A percentile compares a stretch with the other conserved stretches of the same genome.
Evolutionary conservation across 2,888 invertebrate genomes (phyloP).

Genomic region (Macrophya annulata): DNA sequence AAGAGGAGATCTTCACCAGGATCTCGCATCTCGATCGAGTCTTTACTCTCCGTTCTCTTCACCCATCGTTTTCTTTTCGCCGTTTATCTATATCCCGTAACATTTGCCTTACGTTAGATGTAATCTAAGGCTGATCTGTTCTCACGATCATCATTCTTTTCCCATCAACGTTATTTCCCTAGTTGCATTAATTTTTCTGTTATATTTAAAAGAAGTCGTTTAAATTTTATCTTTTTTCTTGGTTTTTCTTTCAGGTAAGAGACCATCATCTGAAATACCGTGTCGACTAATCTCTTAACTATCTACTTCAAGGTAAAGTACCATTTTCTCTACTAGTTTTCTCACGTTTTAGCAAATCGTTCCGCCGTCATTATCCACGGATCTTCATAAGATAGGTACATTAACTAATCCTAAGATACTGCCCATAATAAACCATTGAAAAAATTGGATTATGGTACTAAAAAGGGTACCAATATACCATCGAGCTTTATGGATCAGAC

Average conservation of each 20-base stretch:
- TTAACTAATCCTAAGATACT: no score
- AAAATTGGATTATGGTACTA: not conserved
- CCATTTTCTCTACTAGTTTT: not conserved
- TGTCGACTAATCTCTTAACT: not conserved
- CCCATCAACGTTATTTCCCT: not conserved
- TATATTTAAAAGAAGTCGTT: not conserved
- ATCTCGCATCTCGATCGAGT: conserved; percentile 25
- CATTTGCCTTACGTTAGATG: not conserved
- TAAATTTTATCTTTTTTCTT: not conserved
- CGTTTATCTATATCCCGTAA: not conserved
- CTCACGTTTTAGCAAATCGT: not conserved
- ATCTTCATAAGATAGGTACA: not conserved
- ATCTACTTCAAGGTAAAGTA: conserved; percentile 21
- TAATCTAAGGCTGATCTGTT: conserved; percentile 38
- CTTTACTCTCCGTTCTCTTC: conserved; percentile 19
- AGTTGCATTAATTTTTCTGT: not conserved
- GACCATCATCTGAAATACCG: not conserved
- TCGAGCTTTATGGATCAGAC: not conserved
- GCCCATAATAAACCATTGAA: not conserved
- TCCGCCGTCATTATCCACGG: no score
- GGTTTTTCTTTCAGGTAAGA: conserved; percentile 14
- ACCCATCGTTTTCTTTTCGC: not conserved
- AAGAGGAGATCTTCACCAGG: conserved; percentile 41
- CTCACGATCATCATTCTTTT: conserved; percentile 18
- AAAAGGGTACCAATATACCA: not conserved